Percentiles rank a stretch among this genome's conserved stretches.
Conservation (phyloP, 2,888 invertebrate genomes). For the Cataglyphis rosenhaueri region DNA sequence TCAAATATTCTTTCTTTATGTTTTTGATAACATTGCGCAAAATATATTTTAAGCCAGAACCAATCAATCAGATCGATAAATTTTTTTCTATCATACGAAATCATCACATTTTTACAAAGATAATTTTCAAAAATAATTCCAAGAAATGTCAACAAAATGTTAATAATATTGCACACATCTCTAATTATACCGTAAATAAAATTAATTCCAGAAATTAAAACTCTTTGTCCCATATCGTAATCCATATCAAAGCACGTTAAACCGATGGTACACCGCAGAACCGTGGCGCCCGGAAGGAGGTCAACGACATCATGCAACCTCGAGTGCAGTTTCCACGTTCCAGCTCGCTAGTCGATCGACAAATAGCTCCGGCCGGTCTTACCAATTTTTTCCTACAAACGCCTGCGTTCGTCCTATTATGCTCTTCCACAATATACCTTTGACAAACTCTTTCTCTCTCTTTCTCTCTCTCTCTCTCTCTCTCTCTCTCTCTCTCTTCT, state of each 20-base stretch:
- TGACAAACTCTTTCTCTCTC: background rate
- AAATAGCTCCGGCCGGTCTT: slow-evolving; percentile 35
- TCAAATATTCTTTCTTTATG: background rate
- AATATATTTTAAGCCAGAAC: background rate
- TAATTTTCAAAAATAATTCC: background rate
- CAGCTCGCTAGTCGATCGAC: slow-evolving; percentile 61
- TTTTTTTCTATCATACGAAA: background rate
- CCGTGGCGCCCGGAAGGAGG: slow-evolving; percentile 64
- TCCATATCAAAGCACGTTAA: slow-evolving; percentile 30
- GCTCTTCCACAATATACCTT: background rate
- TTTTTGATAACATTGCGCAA: background rate
- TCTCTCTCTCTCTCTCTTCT: background rate
- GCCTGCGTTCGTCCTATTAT: slow-evolving; percentile 15
- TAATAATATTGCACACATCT: background rate
- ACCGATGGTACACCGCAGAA: slow-evolving; percentile 40
- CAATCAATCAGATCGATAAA: slow-evolving; percentile 22
- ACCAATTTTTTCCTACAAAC: slow-evolving; percentile 10
- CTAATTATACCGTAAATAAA: background rate
- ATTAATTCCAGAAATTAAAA: slow-evolving; percentile 16
- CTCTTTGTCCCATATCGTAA: slow-evolving; percentile 3
- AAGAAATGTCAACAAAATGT: background rate
- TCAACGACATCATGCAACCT: slow-evolving; percentile 70
- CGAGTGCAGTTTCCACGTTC: slow-evolving; percentile 64
- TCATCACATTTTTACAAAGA: background rate
- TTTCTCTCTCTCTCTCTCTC: background rate